Evolutionary conservation across 2,113 vertebrate species (phyloP).

Genomic region (Arothron firmamentum): DNA sequence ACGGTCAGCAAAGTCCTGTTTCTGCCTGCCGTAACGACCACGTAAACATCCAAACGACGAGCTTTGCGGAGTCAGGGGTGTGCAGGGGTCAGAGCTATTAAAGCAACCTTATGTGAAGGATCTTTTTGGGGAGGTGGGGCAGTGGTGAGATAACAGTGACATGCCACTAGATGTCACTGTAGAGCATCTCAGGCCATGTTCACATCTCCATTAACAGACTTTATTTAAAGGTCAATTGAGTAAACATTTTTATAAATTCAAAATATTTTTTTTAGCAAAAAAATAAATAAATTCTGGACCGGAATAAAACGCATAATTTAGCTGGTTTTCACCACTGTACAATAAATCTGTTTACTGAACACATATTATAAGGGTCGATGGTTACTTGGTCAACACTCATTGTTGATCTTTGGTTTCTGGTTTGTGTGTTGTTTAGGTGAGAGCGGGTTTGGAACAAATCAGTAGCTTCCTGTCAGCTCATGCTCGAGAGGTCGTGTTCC

Average conservation of each 20-base stretch:
- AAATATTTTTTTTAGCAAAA: no score
- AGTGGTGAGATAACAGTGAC: not conserved
- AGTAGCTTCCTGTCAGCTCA: slow-evolving; percentile 86
- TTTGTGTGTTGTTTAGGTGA: slow-evolving; percentile 67
- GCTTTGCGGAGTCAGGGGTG: slow-evolving; percentile 7
- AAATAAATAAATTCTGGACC: no score
- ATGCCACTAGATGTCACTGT: no score
- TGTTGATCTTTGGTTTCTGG: not conserved
- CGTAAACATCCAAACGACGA: slow-evolving; percentile 22
- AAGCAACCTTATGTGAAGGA: not conserved
- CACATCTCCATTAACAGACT: no score
- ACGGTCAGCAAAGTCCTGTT: slow-evolving; percentile 72
- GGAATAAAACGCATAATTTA: no score
- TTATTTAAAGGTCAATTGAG: no score
- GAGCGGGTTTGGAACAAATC: slow-evolving; percentile 94
- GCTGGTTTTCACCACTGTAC: no score
- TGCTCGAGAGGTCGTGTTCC: slow-evolving; percentile 88
- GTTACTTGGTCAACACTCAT: not conserved
- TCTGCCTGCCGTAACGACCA: slow-evolving; percentile 32
- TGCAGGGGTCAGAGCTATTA: not conserved
- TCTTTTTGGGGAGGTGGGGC: not conserved
- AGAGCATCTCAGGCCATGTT: no score
- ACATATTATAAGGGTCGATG: not conserved
- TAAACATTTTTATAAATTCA: no score
- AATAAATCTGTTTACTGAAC: no score